Evolutionary conservation across 1,140 invertebrate genomes (phyloP).

Genomic region (Papilio polyxenes): DNA sequence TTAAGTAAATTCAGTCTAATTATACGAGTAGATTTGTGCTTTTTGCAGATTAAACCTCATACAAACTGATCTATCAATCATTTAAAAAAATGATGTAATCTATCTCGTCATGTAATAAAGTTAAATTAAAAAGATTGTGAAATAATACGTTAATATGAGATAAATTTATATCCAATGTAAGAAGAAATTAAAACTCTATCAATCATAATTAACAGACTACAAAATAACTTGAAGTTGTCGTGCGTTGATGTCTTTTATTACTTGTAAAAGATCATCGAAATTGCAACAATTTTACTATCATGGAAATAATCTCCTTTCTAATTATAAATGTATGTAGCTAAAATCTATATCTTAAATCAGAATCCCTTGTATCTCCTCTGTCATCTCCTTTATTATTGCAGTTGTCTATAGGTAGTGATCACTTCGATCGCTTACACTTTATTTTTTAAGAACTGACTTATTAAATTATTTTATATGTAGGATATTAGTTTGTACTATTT

Average conservation of each 20-base stretch:
- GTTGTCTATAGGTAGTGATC: not conserved
- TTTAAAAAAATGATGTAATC: not conserved
- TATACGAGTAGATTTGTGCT: not conserved
- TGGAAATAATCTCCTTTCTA: not conserved
- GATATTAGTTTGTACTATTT: no score
- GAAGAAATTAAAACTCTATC: not conserved
- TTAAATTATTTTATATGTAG: no score
- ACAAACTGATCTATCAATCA: not conserved
- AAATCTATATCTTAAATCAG: no score
- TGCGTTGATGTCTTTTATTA: not conserved
- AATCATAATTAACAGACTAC: not conserved
- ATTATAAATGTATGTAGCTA: not conserved
- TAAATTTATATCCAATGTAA: not conserved
- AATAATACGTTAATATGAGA: not conserved
- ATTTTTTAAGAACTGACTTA: no score
- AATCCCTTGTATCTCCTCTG: not conserved
- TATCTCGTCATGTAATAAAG: not conserved
- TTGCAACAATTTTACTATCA: not conserved
- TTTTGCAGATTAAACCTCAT: not conserved
- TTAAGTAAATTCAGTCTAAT: not conserved
- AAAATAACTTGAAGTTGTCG: not conserved
- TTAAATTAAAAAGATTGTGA: not conserved
- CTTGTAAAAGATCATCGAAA: not conserved
- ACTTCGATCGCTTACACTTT: no score
- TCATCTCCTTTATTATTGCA: not conserved